phyloP scores from a whole-genome alignment of 1,140 invertebrate genomes.

The Rhagoletis pomonella region DNA sequence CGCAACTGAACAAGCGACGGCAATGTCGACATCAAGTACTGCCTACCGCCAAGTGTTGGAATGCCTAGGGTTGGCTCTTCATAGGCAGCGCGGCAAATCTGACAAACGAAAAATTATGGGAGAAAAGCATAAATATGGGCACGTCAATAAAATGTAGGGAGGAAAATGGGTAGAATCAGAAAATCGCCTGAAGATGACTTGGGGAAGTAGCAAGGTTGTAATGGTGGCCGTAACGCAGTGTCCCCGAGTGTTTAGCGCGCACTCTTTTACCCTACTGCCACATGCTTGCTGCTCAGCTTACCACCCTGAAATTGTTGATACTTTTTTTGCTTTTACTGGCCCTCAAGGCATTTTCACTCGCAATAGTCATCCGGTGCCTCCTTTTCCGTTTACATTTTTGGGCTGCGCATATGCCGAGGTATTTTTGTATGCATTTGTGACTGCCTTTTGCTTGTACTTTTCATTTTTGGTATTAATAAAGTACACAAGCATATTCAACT shows the following conservation, averaged over 20 bases:
- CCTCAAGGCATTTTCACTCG: not conserved
- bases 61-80: no score
- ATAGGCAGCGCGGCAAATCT: not conserved
- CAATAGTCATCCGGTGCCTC: not conserved
- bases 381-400: not conserved
- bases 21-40: not conserved
- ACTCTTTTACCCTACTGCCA: not conserved
- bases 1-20: not conserved
- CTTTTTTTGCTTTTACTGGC: not conserved
- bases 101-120: not conserved
- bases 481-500: not conserved
- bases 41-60: slow-evolving; percentile 7
- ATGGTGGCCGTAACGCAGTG: not conserved
- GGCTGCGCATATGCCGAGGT: not conserved
- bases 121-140: not conserved
- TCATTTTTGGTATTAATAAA: slow-evolving; percentile 6
- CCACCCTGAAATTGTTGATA: not conserved
- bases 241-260: not conserved
- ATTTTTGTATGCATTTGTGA: no score
- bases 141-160: not conserved
- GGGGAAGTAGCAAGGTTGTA: not conserved
- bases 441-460: slow-evolving; percentile 24
- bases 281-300: no score
- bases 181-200: not conserved
- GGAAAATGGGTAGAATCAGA: not conserved